These are phyloP conservation scores for Apodemus speciosus DNA, from an alignment of 2,113 vertebrate species.

Conservation along the genomic window DNA sequence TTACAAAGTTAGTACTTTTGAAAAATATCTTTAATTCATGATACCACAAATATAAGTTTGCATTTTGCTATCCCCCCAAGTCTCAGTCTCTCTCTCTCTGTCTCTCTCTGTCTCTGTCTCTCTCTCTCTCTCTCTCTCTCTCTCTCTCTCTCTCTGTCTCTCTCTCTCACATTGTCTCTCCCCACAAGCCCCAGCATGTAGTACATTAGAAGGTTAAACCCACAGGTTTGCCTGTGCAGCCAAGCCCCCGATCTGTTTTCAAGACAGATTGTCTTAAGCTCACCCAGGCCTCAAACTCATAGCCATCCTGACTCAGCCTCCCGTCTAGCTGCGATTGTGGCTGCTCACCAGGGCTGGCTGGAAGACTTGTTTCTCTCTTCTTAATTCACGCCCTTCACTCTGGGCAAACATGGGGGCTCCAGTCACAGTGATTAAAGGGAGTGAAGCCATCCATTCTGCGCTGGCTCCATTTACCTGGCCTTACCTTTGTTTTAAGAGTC, in stretches of 20 bases:
- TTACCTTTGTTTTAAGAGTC: neutral
- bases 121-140: too few species aligned
- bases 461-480: neutral
- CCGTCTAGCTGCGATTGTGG: neutral
- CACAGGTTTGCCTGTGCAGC: neutral
- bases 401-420: accelerated
- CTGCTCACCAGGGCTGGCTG: neutral
- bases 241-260: neutral
- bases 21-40: neutral
- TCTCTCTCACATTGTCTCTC: too few species aligned
- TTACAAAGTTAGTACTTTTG: neutral
- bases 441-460: neutral
- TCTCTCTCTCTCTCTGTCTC: neutral
- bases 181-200: neutral
- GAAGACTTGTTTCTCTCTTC: neutral
- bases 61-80: too few species aligned
- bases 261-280: neutral
- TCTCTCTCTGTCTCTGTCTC: neutral
- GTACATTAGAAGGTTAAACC: too few species aligned
- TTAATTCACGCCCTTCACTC: neutral
- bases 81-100: neutral
- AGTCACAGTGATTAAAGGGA: too few species aligned
- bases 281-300: neutral
- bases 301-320: neutral
- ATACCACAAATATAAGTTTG: neutral